These are phyloP conservation scores for Cuniculus paca DNA, from an alignment of 2,797 vertebrate species.

Conservation along the genomic window DNA sequence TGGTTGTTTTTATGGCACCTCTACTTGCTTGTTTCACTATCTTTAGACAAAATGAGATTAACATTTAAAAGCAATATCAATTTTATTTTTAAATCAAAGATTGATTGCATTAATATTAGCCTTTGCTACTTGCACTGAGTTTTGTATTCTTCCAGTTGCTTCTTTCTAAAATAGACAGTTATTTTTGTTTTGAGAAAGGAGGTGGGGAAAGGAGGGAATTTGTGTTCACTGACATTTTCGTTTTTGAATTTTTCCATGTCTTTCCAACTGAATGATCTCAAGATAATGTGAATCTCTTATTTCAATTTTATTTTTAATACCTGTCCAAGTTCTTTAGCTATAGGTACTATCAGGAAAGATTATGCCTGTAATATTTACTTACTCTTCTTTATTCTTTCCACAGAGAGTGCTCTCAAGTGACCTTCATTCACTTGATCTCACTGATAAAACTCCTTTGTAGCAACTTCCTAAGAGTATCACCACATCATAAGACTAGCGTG, in stretches of 20 bases:
- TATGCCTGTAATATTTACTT: not conserved
- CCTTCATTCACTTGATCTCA: not conserved
- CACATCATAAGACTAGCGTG: not conserved
- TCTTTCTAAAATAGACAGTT: not conserved
- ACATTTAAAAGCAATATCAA: not conserved
- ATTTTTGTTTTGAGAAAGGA: slow-evolving; percentile 5
- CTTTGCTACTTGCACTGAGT: not conserved
- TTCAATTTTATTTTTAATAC: slow-evolving; percentile 62
- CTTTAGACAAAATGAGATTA: not conserved
- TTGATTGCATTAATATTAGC: not conserved
- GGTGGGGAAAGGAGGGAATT: not conserved
- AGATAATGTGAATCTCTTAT: not conserved
- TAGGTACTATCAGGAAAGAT: not conserved
- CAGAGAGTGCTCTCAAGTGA: not conserved
- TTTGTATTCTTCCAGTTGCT: not conserved
- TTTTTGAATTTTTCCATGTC: not conserved
- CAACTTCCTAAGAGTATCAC: slow-evolving; percentile 25
- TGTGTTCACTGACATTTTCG: not conserved
- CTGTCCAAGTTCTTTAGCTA: not conserved
- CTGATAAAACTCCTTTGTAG: slow-evolving; percentile 40
- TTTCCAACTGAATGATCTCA: slow-evolving; percentile 56
- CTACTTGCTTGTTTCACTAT: not conserved
- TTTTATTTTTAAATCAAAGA: slow-evolving; percentile 37
- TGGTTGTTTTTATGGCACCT: not conserved
- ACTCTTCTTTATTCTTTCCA: slow-evolving; percentile 11